These are phyloP conservation scores for Morone saxatilis DNA, from an alignment of 2,113 vertebrate species.

Conservation along the genomic window DNA sequence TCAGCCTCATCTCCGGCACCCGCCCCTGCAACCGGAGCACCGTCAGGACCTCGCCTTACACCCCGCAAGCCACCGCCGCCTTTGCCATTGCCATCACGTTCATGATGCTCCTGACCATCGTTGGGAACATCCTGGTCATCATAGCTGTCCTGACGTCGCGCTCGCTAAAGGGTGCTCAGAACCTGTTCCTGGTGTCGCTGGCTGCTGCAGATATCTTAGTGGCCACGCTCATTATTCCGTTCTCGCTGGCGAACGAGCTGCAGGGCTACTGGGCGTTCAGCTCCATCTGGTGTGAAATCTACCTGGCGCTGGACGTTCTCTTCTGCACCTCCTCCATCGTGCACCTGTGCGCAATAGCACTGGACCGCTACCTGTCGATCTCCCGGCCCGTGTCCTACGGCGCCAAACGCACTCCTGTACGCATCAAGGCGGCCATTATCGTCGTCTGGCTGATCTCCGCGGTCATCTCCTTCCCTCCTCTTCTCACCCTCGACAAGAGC, in stretches of 20 bases:
- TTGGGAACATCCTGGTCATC: conserved; percentile 91
- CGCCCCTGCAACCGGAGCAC: conserved; percentile 62
- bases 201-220: conserved; percentile 88
- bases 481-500: conserved; percentile 85
- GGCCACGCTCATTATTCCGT: conserved; percentile 88
- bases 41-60: conserved; percentile 67
- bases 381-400: conserved; percentile 88
- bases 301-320: conserved; percentile 91
- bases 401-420: conserved; percentile 85
- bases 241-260: conserved; percentile 88
- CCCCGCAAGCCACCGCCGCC: conserved; percentile 78
- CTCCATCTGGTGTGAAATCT: conserved; percentile 90
- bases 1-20: conserved; percentile 38
- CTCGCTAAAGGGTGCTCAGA: conserved; percentile 81
- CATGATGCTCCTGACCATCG: conserved; percentile 90
- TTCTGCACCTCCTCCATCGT: conserved; percentile 94
- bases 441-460: conserved; percentile 91
- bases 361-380: conserved; percentile 94
- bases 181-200: conserved; percentile 89
- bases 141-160: conserved; percentile 89
- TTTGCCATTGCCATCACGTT: conserved; percentile 85
- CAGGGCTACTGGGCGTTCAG: conserved; percentile 95
- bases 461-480: conserved; percentile 89
- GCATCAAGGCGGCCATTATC: conserved; percentile 89
- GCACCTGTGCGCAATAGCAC: conserved; percentile 92